Conservation (phyloP, 2,888 invertebrate species). For the Laothoe populi region DNA sequence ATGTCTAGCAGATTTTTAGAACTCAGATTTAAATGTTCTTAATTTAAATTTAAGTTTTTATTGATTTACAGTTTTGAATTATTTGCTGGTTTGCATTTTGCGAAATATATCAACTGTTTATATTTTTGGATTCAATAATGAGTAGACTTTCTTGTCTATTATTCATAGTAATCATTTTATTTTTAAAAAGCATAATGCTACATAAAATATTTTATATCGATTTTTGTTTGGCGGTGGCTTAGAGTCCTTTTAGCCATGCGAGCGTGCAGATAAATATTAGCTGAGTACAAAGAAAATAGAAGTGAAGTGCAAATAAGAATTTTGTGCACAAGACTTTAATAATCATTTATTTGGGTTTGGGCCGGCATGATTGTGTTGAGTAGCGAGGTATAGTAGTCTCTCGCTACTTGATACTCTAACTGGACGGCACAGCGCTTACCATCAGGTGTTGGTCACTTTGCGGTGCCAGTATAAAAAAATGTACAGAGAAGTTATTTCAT, state of each 20-base stretch:
- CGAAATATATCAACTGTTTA: too few species aligned
- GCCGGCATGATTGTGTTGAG: too few species aligned
- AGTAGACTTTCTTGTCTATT: background rate
- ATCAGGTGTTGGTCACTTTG: too few species aligned
- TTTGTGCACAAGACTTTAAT: background rate
- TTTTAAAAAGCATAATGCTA: background rate
- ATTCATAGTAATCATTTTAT: background rate
- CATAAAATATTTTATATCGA: background rate
- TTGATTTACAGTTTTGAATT: too few species aligned
- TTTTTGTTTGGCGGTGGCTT: conserved; percentile 9
- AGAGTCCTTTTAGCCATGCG: conserved; percentile 21
- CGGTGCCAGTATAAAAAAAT: too few species aligned
- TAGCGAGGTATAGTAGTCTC: too few species aligned
- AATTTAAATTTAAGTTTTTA: too few species aligned
- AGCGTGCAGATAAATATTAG: background rate
- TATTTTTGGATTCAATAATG: too few species aligned
- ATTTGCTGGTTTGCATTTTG: background rate
- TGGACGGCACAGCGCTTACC: too few species aligned
- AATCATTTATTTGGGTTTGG: background rate
- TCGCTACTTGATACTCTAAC: too few species aligned
- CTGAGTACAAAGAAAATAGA: background rate
- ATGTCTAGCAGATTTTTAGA: conserved; percentile 32
- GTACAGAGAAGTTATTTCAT: too few species aligned
- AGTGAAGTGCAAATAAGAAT: background rate
- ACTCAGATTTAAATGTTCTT: background rate